These are phyloP conservation scores for Myotis davidii DNA, from an alignment of 2,113 vertebrate genomes.

Conservation along the genomic window DNA sequence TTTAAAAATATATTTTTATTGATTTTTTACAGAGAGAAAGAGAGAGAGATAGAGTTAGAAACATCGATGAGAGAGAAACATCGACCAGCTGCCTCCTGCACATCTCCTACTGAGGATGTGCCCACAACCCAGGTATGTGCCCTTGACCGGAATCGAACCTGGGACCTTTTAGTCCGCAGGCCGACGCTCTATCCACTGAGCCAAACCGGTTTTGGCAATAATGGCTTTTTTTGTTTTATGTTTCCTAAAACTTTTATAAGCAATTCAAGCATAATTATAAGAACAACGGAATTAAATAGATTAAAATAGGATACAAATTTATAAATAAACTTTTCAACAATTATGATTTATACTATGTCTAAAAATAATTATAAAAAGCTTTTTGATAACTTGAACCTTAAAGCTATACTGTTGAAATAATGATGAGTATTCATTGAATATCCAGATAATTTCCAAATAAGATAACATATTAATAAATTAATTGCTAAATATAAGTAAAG, in stretches of 20 bases:
- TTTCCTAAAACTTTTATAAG: slow-evolving; percentile 2
- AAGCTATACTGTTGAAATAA: background rate
- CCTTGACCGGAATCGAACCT: no score
- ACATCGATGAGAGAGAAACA: no score
- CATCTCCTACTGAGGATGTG: no score
- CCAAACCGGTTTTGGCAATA: no score
- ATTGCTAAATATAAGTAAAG: background rate
- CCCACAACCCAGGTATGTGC: no score
- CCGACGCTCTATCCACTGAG: no score
- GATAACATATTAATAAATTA: background rate
- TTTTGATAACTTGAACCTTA: slow-evolving; percentile 1
- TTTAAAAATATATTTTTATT: no score
- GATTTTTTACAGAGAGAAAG: no score
- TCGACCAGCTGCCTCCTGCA: no score
- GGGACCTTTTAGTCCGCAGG: no score
- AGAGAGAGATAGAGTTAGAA: no score
- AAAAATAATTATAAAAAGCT: slow-evolving; percentile 33
- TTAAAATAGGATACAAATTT: background rate
- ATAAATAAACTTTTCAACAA: background rate
- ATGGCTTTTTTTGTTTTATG: slow-evolving; percentile 1
- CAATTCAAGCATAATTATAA: slow-evolving; percentile 28
- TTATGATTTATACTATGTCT: background rate
- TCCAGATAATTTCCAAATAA: background rate
- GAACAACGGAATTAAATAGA: slow-evolving; percentile 2
- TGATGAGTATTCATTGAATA: background rate